A percentile compares a stretch with the other conserved stretches of the same genome.
These are phyloP conservation scores for Sigmodon hispidus DNA, from an alignment of 2,113 vertebrate genomes.

Conservation along the genomic window DNA sequence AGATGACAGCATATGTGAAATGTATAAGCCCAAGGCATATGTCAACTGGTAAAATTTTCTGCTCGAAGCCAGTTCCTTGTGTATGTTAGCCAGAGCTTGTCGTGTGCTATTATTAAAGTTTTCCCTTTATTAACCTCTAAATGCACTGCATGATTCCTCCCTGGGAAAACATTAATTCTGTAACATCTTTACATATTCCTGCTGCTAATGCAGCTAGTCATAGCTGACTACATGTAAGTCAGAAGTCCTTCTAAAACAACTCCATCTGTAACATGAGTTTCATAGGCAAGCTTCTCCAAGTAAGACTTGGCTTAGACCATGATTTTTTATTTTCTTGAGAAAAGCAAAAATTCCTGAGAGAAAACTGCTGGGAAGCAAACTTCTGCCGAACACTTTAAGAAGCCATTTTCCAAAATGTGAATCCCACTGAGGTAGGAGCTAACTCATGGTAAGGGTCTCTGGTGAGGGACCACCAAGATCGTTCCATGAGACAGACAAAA, in stretches of 20 bases:
- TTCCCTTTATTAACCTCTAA: background rate
- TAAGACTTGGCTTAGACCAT: background rate
- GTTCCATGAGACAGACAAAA: background rate
- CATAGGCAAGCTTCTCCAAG: background rate
- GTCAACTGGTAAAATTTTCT: background rate
- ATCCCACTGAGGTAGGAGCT: no score
- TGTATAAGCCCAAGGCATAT: background rate
- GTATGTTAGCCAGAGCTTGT: background rate
- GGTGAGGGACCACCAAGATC: no score
- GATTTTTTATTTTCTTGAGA: background rate
- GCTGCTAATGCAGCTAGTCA: background rate
- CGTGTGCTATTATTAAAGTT: background rate
- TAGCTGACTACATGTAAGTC: background rate
- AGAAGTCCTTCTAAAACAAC: background rate
- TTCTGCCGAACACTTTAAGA: background rate
- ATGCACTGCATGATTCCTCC: background rate
- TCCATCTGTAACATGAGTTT: no score
- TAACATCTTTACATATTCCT: background rate
- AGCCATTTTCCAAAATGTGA: background rate
- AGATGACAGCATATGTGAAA: background rate
- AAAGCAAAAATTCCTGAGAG: background rate
- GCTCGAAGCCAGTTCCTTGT: background rate
- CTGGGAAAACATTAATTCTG: background rate
- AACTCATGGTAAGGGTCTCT: no score
- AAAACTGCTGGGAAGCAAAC: background rate